A percentile compares a stretch with the other conserved stretches of the same genome.
phyloP scores from a whole-genome alignment of 37 sponge, comb jelly and placozoan genomes.

The Corticium candelabrum region DNA sequence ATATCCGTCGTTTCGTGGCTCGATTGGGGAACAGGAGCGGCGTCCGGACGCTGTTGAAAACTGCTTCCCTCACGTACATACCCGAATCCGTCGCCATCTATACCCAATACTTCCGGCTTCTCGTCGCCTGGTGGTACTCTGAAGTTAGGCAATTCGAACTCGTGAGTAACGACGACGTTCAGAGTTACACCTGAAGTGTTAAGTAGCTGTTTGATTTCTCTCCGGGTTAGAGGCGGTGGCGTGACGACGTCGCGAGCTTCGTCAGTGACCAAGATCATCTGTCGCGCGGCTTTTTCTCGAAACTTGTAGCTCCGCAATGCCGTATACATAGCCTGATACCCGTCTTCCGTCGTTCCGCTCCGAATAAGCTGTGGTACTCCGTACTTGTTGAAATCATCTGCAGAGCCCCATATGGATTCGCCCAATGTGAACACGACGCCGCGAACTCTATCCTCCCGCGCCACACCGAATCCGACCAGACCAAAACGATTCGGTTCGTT shows the following conservation, averaged over 20 bases:
- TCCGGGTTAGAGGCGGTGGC: no score
- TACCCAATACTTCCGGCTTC: no score
- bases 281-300: constrained; percentile 22
- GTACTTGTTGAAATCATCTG: background rate
- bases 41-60: no score
- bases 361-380: background rate
- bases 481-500: constrained; percentile 34
- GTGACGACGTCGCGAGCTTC: background rate
- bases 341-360: constrained; percentile 50
- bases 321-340: constrained; percentile 41
- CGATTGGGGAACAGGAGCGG: background rate
- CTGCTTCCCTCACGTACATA: no score
- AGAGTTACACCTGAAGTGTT: no score
- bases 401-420: background rate
- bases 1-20: background rate
- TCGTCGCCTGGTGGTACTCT: no score
- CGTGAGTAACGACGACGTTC: no score
- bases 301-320: constrained; percentile 28
- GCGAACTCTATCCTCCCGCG: background rate
- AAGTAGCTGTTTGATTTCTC: no score
- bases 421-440: background rate
- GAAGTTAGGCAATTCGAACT: no score
- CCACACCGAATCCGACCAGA: constrained; percentile 52
- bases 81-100: no score
- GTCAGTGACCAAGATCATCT: constrained; percentile 39